Base-by-base conservation (phyloP, 2,113 vertebrate genomes). In the Aspidoscelis tigris region DNA sequence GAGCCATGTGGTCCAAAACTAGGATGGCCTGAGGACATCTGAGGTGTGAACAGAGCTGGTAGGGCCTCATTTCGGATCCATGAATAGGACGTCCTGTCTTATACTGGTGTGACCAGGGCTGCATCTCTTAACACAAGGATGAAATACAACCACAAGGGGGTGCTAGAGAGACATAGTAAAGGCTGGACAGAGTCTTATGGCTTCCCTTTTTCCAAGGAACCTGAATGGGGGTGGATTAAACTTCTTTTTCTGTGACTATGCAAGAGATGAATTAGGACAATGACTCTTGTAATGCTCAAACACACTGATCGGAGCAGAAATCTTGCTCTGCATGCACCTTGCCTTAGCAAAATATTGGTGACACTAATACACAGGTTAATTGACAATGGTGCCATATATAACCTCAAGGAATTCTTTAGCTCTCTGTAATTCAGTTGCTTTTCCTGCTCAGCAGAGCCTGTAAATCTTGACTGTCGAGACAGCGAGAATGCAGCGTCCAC, bases 391-490 rank as follows among this genome's bases (percentile, higher is more conserved):
- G 21, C 66, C 73, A 7, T 61, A 53, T 33, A 47, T 20, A 11
- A 84, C 24, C 0, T 53, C 65, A 33, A 7, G 41, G 61, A 44
- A 26, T 7, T 2, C 41, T 26, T 58, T 85, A 71, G 69, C 83
- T 87, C 83, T n/a, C 76, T 76, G 81, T 86, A 86, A 14, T 92
- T 90, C 89, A 71, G 90, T 55, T 82, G 77, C 26, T 0, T 88
- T 81, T 84, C 83, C 85, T 4, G 47, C 12, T 43, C 10, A 70
- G n/a, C 14, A 20, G 3, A 55, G n/a, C 76, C 86, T 89, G 80
- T 84, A 83, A 44, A 75, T 71, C 1, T 4, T 64, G 75, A 43
- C 50, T 84, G 0, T 85, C 81, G 33, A 82, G 39, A 5, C 2
- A 75, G 44, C 22, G 18, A 12, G 6, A 53, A 41, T 9, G 8